These are phyloP conservation scores for Globodera rostochiensis DNA, from an alignment of 1,140 invertebrate species.

Conservation along the genomic window DNA sequence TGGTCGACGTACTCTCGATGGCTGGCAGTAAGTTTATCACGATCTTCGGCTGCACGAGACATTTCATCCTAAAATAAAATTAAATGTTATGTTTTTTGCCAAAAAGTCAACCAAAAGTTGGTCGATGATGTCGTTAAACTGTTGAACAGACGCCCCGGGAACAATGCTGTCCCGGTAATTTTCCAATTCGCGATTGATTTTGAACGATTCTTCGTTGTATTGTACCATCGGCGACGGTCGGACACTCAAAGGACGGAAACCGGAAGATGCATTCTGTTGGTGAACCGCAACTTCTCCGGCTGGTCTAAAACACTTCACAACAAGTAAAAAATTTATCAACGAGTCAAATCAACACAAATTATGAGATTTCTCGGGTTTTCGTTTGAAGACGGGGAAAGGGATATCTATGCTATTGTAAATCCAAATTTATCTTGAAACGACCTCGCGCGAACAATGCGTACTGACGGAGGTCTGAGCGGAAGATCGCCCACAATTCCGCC, in stretches of 20 bases:
- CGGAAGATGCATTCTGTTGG: neutral
- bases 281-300: neutral
- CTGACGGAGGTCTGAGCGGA: neutral
- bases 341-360: neutral
- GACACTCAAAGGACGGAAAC: conserved; percentile 4
- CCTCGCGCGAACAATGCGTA: conserved; percentile 7
- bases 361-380: no score
- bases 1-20: conserved; percentile 46
- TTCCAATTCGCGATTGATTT: conserved; percentile 23
- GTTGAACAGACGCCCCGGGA: conserved; percentile 34
- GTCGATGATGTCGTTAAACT: conserved; percentile 50
- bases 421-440: neutral
- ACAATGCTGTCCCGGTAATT: conserved; percentile 45
- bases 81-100: neutral
- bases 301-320: conserved; percentile 1
- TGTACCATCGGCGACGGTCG: neutral
- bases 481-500: conserved; percentile 4
- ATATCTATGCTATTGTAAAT: no score
- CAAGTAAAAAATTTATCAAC: neutral
- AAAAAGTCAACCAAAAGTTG: conserved; percentile 28
- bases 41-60: conserved; percentile 44
- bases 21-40: conserved; percentile 29
- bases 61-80: conserved; percentile 36
- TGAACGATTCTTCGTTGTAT: conserved; percentile 6
- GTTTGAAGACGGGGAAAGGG: no score